Conservation (phyloP, 2,797 vertebrate species). For the Propithecus deckenii region DNA sequence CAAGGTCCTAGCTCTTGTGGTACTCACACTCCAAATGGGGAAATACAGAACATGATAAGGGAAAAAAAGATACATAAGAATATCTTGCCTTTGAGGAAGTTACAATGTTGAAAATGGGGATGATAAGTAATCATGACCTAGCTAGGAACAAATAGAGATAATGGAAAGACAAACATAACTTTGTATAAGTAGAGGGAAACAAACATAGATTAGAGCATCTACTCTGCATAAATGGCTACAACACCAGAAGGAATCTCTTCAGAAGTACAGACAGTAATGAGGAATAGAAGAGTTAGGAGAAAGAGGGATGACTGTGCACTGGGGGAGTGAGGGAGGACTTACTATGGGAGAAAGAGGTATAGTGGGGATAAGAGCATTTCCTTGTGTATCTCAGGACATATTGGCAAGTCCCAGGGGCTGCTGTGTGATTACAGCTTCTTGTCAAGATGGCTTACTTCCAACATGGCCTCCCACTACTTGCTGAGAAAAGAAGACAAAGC, state of each 20-base stretch:
- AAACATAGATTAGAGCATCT: not conserved
- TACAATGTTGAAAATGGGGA: not conserved
- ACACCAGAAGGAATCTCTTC: not conserved
- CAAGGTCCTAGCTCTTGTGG: not conserved
- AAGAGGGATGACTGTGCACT: not conserved
- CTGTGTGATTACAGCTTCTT: not conserved
- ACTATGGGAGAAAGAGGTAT: not conserved
- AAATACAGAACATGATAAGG: not conserved
- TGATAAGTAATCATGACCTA: not conserved
- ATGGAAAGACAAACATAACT: not conserved
- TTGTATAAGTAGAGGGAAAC: not conserved
- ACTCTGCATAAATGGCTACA: not conserved
- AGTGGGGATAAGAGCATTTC: not conserved
- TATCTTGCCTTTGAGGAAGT: not conserved
- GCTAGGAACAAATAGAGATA: not conserved
- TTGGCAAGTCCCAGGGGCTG: not conserved
- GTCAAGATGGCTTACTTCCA: not conserved
- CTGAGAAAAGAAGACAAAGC: slow-evolving; percentile 6
- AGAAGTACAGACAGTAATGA: not conserved
- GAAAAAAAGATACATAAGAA: not conserved
- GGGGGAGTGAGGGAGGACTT: not conserved
- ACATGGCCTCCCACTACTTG: not conserved
- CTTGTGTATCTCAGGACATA: not conserved
- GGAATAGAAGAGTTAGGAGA: not conserved
- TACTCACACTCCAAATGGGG: not conserved